Conservation (phyloP, 2,797 vertebrate genomes). For the Sandelia bainsii region DNA sequence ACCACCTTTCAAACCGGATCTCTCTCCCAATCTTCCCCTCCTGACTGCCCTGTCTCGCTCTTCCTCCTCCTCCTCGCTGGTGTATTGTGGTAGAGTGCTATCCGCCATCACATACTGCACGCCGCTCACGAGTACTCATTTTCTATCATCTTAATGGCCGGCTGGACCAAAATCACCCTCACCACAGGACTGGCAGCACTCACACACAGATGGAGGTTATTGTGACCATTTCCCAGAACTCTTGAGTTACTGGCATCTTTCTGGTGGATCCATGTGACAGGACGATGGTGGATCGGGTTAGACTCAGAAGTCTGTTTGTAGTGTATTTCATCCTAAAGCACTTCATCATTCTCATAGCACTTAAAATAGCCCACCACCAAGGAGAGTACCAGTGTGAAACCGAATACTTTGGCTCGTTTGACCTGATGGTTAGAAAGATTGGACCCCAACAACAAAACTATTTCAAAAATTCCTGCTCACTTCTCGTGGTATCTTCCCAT, state of each 20-base stretch:
- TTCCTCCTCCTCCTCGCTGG: slow-evolving; percentile 43
- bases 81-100: slow-evolving; percentile 54
- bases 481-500: neutral
- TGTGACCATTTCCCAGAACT: slow-evolving; percentile 8
- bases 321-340: slow-evolving; percentile 51
- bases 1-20: slow-evolving; percentile 77
- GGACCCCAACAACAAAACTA: neutral
- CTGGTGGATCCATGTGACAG: neutral
- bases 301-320: slow-evolving; percentile 37
- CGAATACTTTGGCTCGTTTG: slow-evolving; percentile 36
- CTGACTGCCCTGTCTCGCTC: slow-evolving; percentile 18
- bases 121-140: neutral
- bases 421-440: neutral
- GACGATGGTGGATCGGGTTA: neutral
- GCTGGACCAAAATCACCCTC: slow-evolving; percentile 58
- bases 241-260: neutral
- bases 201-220: slow-evolving; percentile 4
- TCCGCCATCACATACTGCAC: slow-evolving; percentile 20
- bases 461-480: neutral
- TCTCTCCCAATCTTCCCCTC: slow-evolving; percentile 52
- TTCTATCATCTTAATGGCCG: neutral
- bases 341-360: slow-evolving; percentile 67
- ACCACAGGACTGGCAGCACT: slow-evolving; percentile 27
- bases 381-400: slow-evolving; percentile 12
- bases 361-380: slow-evolving; percentile 31